These are phyloP conservation scores for Hippoglossus hippoglossus DNA, from an alignment of 2,797 vertebrate genomes.

Conservation along the genomic window DNA sequence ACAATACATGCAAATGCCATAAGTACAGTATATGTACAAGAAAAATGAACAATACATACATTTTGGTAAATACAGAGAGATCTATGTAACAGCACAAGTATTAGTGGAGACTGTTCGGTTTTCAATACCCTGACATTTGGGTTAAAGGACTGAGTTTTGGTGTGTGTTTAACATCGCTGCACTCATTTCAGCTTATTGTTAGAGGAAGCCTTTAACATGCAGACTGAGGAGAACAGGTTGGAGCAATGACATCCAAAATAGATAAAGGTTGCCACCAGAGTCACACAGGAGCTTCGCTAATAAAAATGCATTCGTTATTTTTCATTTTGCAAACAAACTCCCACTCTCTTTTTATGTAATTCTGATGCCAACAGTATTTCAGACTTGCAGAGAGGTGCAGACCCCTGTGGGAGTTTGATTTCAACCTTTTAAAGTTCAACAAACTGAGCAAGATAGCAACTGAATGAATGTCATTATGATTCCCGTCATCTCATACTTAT, in stretches of 20 bases:
- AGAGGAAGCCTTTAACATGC: neutral
- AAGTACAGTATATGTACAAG: neutral
- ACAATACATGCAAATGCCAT: too few relatives aligned
- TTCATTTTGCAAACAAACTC: neutral
- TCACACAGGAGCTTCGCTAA: too few relatives aligned
- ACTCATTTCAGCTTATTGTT: constrained; percentile 12
- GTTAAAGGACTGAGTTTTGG: neutral
- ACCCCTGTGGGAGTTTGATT: neutral
- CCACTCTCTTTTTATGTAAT: neutral
- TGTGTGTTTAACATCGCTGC: constrained; percentile 1
- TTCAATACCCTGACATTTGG: constrained; percentile 2
- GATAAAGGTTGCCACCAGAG: too few relatives aligned
- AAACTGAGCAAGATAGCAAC: neutral
- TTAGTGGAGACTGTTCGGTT: neutral
- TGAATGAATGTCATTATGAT: neutral
- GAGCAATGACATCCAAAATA: too few relatives aligned
- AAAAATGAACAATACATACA: neutral
- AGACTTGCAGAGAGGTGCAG: neutral
- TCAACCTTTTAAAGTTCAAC: neutral
- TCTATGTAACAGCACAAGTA: neutral
- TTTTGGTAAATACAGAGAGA: neutral
- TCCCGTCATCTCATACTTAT: neutral
- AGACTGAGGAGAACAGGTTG: too few relatives aligned
- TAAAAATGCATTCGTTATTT: too few relatives aligned
- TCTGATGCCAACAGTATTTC: neutral